phyloP scores from a whole-genome alignment of 1,140 invertebrate species.

The Asobara japonica region DNA sequence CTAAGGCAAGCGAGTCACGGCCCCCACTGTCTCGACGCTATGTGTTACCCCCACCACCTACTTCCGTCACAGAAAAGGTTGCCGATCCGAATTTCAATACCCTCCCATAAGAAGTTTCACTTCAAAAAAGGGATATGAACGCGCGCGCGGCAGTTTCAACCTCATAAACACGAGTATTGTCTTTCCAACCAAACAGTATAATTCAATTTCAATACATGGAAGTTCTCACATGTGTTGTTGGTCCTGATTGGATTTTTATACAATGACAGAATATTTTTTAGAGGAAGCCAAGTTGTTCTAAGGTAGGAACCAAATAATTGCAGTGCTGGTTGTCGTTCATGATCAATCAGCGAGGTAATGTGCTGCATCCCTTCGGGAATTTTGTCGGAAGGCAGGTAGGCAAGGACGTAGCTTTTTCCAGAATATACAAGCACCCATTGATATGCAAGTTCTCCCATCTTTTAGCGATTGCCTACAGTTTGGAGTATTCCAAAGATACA shows the following conservation, averaged over 20 bases:
- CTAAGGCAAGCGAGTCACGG: too few relatives aligned
- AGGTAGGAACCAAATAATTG: constrained; percentile 14
- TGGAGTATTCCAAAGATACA: too few relatives aligned
- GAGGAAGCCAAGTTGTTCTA: constrained; percentile 19
- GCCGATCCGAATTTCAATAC: too few relatives aligned
- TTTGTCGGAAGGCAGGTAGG: constrained; percentile 1
- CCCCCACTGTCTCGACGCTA: too few relatives aligned
- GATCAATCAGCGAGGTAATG: constrained; percentile 3
- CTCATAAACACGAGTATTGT: too few relatives aligned
- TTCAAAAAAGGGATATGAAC: too few relatives aligned
- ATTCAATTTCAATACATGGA: too few relatives aligned
- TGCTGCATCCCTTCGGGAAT: neutral
- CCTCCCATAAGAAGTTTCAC: too few relatives aligned
- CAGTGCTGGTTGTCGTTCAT: neutral
- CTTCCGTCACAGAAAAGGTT: too few relatives aligned
- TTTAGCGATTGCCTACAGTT: constrained; percentile 15
- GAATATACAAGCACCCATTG: constrained; percentile 6
- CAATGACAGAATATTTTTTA: constrained; percentile 7
- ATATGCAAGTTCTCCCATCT: neutral
- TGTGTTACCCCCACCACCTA: too few relatives aligned
- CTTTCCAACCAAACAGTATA: too few relatives aligned
- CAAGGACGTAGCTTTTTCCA: constrained; percentile 27
- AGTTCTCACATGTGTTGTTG: constrained; percentile 24
- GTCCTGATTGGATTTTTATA: constrained; percentile 11
- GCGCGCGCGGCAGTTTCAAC: too few relatives aligned